These are phyloP conservation scores for Lysiphlebus fabarum DNA, from an alignment of 1,140 invertebrate genomes.

Conservation along the genomic window DNA sequence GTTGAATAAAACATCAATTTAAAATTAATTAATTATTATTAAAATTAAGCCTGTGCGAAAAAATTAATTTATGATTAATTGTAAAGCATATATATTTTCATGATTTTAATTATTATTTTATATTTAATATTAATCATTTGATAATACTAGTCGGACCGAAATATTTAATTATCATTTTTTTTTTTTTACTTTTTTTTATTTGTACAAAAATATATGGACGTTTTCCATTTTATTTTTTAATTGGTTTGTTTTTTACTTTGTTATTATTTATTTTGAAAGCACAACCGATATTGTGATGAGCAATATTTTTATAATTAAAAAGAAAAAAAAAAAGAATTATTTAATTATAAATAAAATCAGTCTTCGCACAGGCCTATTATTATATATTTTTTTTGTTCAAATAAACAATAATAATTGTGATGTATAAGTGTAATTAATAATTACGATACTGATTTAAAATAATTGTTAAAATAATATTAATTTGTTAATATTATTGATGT, in stretches of 20 bases:
- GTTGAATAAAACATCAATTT: too few relatives aligned
- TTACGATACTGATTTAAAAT: too few relatives aligned
- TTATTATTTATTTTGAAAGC: constrained; percentile 13
- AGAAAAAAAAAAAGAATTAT: background rate
- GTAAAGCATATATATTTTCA: constrained; percentile 10
- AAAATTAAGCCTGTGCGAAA: constrained; percentile 11
- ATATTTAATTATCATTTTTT: too few relatives aligned
- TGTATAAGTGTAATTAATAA: constrained; percentile 33
- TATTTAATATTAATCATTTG: too few relatives aligned
- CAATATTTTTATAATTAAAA: constrained; percentile 15
- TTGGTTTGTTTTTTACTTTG: constrained; percentile 19
- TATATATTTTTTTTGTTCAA: background rate
- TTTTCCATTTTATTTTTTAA: constrained; percentile 19
- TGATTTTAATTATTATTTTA: background rate
- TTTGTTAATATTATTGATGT: too few relatives aligned
- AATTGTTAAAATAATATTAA: too few relatives aligned
- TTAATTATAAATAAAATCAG: constrained; percentile 17
- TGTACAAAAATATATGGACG: constrained; percentile 16
- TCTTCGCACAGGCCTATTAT: constrained; percentile 40
- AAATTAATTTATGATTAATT: constrained; percentile 23
- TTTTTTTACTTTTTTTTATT: constrained; percentile 17
- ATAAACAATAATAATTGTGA: constrained; percentile 35
- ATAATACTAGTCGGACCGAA: too few relatives aligned
- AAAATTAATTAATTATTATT: too few relatives aligned
- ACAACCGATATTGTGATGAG: constrained; percentile 22